A percentile compares a stretch with the other conserved stretches of the same genome.
Conservation (phyloP, 2,113 vertebrate species). For the Bucco capensis region DNA sequence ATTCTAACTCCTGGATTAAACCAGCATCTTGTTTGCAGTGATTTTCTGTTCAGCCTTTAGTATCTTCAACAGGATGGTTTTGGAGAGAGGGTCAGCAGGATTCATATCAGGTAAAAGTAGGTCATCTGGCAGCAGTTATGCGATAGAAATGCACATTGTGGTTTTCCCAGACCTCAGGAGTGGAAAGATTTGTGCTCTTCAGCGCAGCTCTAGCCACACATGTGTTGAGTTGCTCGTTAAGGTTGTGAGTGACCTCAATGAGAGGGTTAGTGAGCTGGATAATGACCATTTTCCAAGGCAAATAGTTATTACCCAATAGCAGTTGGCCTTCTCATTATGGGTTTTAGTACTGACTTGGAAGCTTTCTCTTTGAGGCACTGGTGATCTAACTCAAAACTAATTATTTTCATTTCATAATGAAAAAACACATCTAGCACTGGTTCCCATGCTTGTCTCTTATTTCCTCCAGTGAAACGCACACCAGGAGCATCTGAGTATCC, state of each 20-base stretch:
- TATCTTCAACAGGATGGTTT: neutral
- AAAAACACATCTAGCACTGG: accelerated
- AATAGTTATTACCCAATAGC: neutral
- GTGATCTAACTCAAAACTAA: neutral
- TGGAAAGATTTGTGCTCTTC: neutral
- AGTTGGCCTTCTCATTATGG: neutral
- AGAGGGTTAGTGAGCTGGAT: neutral
- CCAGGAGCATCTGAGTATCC: constrained; percentile 84
- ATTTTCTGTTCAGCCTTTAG: neutral
- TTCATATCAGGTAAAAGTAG: neutral
- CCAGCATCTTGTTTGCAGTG: neutral
- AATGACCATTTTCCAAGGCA: neutral
- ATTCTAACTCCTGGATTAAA: neutral
- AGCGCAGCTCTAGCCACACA: neutral
- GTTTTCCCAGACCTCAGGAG: constrained; percentile 29
- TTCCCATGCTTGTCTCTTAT: accelerated
- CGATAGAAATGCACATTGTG: neutral
- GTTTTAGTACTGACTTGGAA: neutral
- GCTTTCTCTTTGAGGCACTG: neutral
- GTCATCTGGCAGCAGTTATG: neutral
- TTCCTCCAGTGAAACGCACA: constrained; percentile 67
- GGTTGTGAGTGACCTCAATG: neutral
- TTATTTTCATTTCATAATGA: neutral
- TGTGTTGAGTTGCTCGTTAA: neutral
- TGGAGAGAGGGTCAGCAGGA: neutral